Evolutionary conservation across 2,888 invertebrate species (phyloP).

Genomic region (Tetheella fluctuosa): DNA sequence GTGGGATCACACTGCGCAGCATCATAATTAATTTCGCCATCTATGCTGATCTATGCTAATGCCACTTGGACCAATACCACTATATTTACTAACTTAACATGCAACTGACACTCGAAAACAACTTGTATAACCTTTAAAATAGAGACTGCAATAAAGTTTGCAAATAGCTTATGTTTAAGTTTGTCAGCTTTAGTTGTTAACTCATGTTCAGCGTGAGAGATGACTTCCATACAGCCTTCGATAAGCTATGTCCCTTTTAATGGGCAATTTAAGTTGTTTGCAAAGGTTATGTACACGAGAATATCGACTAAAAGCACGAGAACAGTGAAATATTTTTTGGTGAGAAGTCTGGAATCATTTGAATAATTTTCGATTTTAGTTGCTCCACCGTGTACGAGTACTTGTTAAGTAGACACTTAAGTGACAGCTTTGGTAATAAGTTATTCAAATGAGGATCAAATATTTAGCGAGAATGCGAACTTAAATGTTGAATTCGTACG

Average conservation of each 20-base stretch:
- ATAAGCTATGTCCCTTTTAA: constrained; percentile 35
- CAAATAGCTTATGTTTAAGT: not conserved
- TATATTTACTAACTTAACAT: constrained; percentile 25
- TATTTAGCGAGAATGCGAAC: not conserved
- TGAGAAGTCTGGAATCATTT: not conserved
- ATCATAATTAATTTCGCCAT: constrained; percentile 64
- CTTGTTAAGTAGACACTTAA: not conserved
- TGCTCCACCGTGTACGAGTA: not conserved
- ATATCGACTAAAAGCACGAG: not conserved
- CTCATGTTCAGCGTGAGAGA: constrained; percentile 30
- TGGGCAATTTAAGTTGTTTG: constrained; percentile 10
- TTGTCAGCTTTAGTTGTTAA: constrained; percentile 16
- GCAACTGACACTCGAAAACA: constrained; percentile 22
- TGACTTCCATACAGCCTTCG: constrained; percentile 24
- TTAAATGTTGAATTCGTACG: not conserved
- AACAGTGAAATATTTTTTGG: not conserved
- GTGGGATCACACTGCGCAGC: constrained; percentile 51
- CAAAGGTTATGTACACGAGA: not conserved
- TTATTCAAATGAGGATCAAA: not conserved
- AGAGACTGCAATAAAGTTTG: not conserved
- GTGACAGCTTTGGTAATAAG: constrained; percentile 2
- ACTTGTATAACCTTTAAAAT: constrained; percentile 20
- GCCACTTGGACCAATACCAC: constrained; percentile 40
- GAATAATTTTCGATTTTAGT: constrained; percentile 3
- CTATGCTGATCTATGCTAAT: constrained; percentile 61